Base-by-base conservation (phyloP, 2,113 vertebrate genomes). In the Callopanchax toddi region DNA sequence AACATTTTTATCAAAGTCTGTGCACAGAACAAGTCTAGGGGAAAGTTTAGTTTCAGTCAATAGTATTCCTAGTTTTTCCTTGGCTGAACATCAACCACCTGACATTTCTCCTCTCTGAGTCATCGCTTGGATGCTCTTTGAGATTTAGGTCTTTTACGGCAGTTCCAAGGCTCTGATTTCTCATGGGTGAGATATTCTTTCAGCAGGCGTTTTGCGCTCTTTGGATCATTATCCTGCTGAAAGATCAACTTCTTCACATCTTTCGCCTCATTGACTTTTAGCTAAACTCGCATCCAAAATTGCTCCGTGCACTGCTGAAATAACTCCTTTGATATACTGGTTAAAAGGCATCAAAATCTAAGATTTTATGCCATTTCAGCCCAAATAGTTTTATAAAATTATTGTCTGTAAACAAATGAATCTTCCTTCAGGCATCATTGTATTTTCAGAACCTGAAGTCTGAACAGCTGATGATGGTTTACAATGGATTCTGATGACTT, bases 381-480 rank as follows among this genome's bases (percentile, higher is more conserved):
- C 16, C 6, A 21, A 23, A 3, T 15, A 11, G 17, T 26, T n/a
- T 12, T 16, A 12, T 25, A 3, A 4, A 55, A 39, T 16, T 1
- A 18, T 15, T n/a, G 10, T 26, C 8, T 32, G 42, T 45, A 29
- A 45, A 22, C 43, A 58, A 26, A 20, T 43, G 11, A 48, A 22
- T 18, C 13, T 5, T 21, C 2, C 22, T 20, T 21, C 5, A 26
- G 17, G 17, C 20, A 1, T 18, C 17, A 12, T n/a, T 22, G 13
- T 29, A 45, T 50, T 50, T 13, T 18, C 25, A 58, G 12, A 2
- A 22, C 16, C 11, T 40, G 12, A 53, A 63, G 15, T 37, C 36
- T 43, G 9, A 66, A 22, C 11, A 15, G 43, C 16, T 65, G 43
- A 67, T 62, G 56, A 64, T 39, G 26, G 45, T 49, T 61, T 67